Evolutionary conservation across 2,797 vertebrate species (phyloP), one percentile per base, ranked within the genome.

Genomic region (Acipenser oxyrinchus): DNA sequence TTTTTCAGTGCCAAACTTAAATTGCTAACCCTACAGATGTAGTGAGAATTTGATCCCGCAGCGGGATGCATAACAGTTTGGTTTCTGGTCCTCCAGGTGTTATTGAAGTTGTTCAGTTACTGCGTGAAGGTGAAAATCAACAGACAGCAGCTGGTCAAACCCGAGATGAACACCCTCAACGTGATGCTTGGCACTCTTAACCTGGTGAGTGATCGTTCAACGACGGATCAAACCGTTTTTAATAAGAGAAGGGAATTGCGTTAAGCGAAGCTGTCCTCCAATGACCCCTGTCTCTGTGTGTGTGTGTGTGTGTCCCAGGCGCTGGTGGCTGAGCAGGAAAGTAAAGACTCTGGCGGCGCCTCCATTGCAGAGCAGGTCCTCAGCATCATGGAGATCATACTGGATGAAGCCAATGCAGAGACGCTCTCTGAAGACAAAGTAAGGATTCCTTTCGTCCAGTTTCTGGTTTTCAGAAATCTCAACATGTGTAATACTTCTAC

Each of bases 51-150:
- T 11, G 65, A 65, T 37, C 23, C 23, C 23, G 23, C 23, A 4
- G 23, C 23, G 23, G 0, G 23, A 37, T 37, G 23, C 4, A 4
- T 37, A 37, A 37, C 23, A 37, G 23, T 37, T 37, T 37, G 23
- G 23, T 37, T 37, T 37, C 4, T 37, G 23, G 23, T 37, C 70
- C 1, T 37, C 1, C 72, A 99, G 97, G 97, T 99, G 73, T 83
- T 99, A 67, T 82, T 99, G 63, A 99, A 99, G 78, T 83, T 99
- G 65, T 99, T 99, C 71, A 97, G 97, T 84, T 99, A 95, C 75
- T 99, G 97, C 18, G 96, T 96, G 71, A 99, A 99, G 75, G 97
- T 99, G 80, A 99, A 98, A 81, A 92, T 99, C 74, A 99, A 99
- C 74, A 84, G 96, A 61, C 96, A 98, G 77, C 96, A 99, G 81